Evolutionary conservation across 2,113 vertebrate species (phyloP).

Genomic region (Entomyzon cyanotis): DNA sequence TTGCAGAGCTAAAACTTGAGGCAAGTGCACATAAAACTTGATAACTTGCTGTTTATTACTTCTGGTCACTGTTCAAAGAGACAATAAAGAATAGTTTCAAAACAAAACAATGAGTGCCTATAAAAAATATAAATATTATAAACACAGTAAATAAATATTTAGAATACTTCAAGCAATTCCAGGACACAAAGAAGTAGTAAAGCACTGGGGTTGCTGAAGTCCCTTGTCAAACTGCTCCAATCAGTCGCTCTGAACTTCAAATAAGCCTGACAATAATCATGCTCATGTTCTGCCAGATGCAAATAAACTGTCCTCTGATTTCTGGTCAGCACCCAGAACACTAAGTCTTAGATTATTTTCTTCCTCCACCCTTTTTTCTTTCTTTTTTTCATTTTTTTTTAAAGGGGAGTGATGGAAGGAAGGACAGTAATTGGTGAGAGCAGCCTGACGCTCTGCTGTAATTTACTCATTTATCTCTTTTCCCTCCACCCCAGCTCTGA

Average conservation of each 20-base stretch:
- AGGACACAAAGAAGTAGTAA: neutral
- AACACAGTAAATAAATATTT: neutral
- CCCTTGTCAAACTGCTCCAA: neutral
- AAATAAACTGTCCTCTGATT: constrained; percentile 1
- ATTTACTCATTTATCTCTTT: neutral
- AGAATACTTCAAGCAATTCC: neutral
- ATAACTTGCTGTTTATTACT: neutral
- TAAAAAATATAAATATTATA: neutral
- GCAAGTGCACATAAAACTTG: neutral
- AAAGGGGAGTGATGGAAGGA: neutral
- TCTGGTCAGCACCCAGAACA: neutral
- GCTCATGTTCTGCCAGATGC: neutral
- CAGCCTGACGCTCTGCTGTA: accelerated
- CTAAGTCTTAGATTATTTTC: neutral
- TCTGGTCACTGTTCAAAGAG: neutral
- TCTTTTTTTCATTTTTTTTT: neutral
- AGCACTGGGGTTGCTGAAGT: neutral
- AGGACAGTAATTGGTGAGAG: neutral
- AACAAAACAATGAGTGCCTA: neutral
- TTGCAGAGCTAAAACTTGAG: neutral
- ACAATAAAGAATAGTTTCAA: neutral
- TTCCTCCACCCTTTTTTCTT: neutral
- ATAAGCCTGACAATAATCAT: neutral
- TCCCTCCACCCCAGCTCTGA: neutral
- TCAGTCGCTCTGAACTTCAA: neutral